These are phyloP conservation scores for Rousettus leschenaultii DNA, from an alignment of 2,113 vertebrate species.

Conservation along the genomic window DNA sequence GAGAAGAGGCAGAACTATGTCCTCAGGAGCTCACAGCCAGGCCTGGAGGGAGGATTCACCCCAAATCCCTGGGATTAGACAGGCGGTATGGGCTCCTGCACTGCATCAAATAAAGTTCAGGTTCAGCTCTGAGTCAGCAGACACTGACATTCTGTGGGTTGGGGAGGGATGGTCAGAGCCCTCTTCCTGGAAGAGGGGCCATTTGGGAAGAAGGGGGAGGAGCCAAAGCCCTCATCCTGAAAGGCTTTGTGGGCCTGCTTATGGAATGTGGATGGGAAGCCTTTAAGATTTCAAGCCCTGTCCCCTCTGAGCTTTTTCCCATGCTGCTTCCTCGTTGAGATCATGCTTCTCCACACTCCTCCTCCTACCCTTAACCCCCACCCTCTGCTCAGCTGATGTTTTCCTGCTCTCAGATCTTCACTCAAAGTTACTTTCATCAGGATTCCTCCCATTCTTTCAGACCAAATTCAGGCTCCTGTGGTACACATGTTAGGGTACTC, in stretches of 20 bases:
- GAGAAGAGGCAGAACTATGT: neutral
- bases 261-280: neutral
- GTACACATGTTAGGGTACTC: rapidly evolving
- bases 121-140: neutral
- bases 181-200: neutral
- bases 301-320: neutral
- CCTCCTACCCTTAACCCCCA: neutral
- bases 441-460: neutral
- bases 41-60: neutral
- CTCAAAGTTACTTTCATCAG: neutral
- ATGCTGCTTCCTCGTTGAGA: neutral
- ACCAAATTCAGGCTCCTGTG: neutral
- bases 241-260: neutral
- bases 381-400: neutral
- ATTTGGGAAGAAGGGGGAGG: neutral
- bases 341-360: neutral
- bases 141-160: neutral
- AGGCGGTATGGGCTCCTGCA: neutral
- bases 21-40: neutral
- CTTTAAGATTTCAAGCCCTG: neutral
- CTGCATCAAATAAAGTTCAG: neutral
- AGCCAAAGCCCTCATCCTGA: neutral
- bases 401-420: neutral
- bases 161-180: neutral
- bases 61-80: neutral